Conservation (phyloP, 2,888 invertebrate genomes). For the Pilophorus perplexus region DNA sequence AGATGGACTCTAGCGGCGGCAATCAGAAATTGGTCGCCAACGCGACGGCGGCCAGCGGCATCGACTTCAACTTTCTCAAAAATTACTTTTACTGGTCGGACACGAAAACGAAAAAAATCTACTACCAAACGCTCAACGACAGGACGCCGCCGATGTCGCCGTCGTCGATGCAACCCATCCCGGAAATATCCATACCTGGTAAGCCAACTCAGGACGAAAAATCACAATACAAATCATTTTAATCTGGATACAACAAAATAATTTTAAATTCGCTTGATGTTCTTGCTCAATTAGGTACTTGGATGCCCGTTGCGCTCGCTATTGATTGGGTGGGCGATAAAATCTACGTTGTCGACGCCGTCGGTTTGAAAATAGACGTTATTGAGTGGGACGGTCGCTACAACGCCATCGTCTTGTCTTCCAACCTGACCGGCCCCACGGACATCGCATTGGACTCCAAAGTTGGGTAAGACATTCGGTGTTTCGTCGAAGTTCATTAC, state of each 20-base stretch:
- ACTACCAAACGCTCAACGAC: constrained; percentile 55
- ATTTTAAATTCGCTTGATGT: too few species aligned
- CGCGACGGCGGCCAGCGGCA: constrained; percentile 78
- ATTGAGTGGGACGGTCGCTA: constrained; percentile 82
- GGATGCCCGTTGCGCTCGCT: constrained; percentile 87
- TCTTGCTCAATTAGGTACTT: too few species aligned
- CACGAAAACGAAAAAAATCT: constrained; percentile 77
- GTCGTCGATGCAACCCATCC: constrained; percentile 51
- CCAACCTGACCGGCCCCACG: constrained; percentile 84
- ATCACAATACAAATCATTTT: too few species aligned
- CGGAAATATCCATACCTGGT: constrained; percentile 74
- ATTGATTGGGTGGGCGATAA: constrained; percentile 97
- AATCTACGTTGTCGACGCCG: constrained; percentile 88
- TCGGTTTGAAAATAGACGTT: constrained; percentile 91
- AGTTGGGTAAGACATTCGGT: constrained; percentile 60
- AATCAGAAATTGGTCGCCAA: constrained; percentile 66
- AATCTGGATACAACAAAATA: too few species aligned
- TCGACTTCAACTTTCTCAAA: constrained; percentile 76
- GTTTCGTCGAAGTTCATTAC: neutral
- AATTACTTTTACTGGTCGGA: constrained; percentile 88
- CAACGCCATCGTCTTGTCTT: constrained; percentile 87
- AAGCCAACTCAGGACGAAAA: too few species aligned
- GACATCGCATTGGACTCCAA: constrained; percentile 93
- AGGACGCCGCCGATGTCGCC: constrained; percentile 53
- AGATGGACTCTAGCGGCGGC: constrained; percentile 61